Percentiles rank a stretch among this genome's conserved stretches.
These are phyloP conservation scores for Ormyrus thymus DNA, from an alignment of 2,888 invertebrate species.

Conservation along the genomic window DNA sequence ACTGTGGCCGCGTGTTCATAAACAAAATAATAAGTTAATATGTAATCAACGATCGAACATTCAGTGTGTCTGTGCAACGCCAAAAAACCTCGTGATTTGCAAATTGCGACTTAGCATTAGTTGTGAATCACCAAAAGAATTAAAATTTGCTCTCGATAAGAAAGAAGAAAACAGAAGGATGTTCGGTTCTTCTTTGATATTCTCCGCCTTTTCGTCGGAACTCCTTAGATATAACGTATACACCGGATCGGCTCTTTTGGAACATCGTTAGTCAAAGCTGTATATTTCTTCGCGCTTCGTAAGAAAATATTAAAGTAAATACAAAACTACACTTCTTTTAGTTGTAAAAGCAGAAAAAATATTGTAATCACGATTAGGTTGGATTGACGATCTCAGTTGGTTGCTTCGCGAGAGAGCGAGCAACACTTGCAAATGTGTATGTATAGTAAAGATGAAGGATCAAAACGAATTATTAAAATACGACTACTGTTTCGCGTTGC, in stretches of 20 bases:
- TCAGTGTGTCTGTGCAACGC: constrained; percentile 59
- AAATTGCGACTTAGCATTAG: constrained; percentile 34
- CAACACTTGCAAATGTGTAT: constrained; percentile 27
- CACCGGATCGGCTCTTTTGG: constrained; percentile 52
- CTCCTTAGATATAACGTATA: constrained; percentile 47
- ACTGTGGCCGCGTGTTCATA: constrained; percentile 72
- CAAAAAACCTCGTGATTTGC: constrained; percentile 53
- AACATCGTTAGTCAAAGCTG: constrained; percentile 57
- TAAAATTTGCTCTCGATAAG: constrained; percentile 22
- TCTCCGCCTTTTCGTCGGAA: constrained; percentile 54
- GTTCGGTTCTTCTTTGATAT: constrained; percentile 46
- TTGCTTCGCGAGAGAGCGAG: constrained; percentile 34
- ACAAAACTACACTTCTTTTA: constrained; percentile 50
- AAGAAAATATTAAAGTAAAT: constrained; percentile 52
- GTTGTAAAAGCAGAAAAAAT: constrained; percentile 46
- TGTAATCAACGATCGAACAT: constrained; percentile 59
- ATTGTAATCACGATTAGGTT: constrained; percentile 45
- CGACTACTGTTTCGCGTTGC: constrained; percentile 51
- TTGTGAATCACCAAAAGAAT: constrained; percentile 28
- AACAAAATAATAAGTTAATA: constrained; percentile 56
- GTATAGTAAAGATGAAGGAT: constrained; percentile 47
- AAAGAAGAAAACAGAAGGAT: constrained; percentile 45
- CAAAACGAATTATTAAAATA: constrained; percentile 55
- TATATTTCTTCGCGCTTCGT: constrained; percentile 59
- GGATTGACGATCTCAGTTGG: constrained; percentile 44